A percentile compares a stretch with the other conserved stretches of the same genome.
Conservation (phyloP, 2,797 vertebrate genomes). For the Garrulus glandarius region DNA sequence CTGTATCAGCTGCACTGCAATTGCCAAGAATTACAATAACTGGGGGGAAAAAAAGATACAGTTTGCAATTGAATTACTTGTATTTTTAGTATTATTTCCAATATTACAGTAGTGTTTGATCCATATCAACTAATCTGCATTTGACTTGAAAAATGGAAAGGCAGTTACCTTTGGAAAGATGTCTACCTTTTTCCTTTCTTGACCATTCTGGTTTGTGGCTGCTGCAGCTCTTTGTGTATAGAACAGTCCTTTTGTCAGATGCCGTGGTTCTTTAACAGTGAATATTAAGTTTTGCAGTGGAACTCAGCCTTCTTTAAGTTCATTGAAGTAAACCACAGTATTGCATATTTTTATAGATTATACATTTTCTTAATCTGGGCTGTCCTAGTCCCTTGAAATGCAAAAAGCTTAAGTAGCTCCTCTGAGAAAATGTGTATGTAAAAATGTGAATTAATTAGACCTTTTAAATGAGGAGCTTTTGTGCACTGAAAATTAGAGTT, state of each 20-base stretch:
- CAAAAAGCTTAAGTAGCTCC: not conserved
- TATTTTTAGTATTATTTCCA: not conserved
- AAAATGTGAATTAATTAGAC: not conserved
- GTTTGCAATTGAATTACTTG: not conserved
- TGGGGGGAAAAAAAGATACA: no score
- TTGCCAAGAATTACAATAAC: not conserved
- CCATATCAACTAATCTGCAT: not conserved
- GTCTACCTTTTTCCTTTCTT: not conserved
- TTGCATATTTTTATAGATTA: not conserved
- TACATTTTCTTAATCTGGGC: not conserved
- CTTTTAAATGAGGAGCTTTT: not conserved
- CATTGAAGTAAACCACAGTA: not conserved
- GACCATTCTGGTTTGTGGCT: not conserved
- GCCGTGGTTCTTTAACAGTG: not conserved
- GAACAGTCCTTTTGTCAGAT: not conserved
- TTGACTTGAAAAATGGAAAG: not conserved
- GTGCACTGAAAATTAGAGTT: not conserved
- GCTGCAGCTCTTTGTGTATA: not conserved
- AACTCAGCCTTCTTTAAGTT: not conserved
- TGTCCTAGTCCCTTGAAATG: not conserved
- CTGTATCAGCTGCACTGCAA: not conserved
- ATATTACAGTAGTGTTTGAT: not conserved
- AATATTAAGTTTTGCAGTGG: not conserved
- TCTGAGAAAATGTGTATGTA: not conserved
- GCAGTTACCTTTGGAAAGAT: not conserved